Evolutionary conservation across 1,140 invertebrate genomes (phyloP).

Genomic region (Sitodiplosis mosellana): DNA sequence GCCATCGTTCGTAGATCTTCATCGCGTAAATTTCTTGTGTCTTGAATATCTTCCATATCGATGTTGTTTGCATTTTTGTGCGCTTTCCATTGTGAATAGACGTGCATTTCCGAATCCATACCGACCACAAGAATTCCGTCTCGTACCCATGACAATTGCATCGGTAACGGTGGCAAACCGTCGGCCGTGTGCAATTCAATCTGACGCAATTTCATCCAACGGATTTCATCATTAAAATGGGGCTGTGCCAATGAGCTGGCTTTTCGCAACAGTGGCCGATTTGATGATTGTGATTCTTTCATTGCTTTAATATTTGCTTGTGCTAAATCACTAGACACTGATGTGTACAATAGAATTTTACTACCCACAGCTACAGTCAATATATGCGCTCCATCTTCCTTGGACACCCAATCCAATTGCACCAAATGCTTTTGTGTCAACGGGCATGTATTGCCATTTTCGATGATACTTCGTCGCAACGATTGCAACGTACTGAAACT

Average conservation of each 20-base stretch:
- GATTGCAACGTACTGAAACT: slow-evolving; percentile 85
- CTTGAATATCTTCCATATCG: slow-evolving; percentile 26
- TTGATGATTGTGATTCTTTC: slow-evolving; percentile 61
- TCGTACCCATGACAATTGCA: slow-evolving; percentile 96
- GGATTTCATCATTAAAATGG: slow-evolving; percentile 67
- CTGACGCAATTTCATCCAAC: slow-evolving; percentile 89
- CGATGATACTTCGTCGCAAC: slow-evolving; percentile 69
- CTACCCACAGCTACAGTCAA: slow-evolving; percentile 91
- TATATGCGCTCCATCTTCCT: slow-evolving; percentile 96
- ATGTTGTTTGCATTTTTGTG: slow-evolving; percentile 16
- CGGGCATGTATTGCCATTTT: slow-evolving; percentile 78
- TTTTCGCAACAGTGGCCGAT: slow-evolving; percentile 66
- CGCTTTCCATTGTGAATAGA: slow-evolving; percentile 95
- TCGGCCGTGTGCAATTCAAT: slow-evolving; percentile 88
- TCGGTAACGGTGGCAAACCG: slow-evolving; percentile 85
- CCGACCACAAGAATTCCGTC: slow-evolving; percentile 95
- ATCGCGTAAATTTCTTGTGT: slow-evolving; percentile 58
- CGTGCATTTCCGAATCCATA: slow-evolving; percentile 99
- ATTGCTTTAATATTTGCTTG: slow-evolving; percentile 75
- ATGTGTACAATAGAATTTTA: slow-evolving; percentile 70
- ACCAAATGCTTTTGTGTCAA: slow-evolving; percentile 75
- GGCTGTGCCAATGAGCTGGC: slow-evolving; percentile 70
- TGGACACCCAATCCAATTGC: slow-evolving; percentile 96
- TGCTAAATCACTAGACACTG: slow-evolving; percentile 73
- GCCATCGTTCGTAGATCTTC: slow-evolving; percentile 56